These are phyloP conservation scores for Agriotes lineatus DNA, from an alignment of 2,888 invertebrate species.

Conservation along the genomic window DNA sequence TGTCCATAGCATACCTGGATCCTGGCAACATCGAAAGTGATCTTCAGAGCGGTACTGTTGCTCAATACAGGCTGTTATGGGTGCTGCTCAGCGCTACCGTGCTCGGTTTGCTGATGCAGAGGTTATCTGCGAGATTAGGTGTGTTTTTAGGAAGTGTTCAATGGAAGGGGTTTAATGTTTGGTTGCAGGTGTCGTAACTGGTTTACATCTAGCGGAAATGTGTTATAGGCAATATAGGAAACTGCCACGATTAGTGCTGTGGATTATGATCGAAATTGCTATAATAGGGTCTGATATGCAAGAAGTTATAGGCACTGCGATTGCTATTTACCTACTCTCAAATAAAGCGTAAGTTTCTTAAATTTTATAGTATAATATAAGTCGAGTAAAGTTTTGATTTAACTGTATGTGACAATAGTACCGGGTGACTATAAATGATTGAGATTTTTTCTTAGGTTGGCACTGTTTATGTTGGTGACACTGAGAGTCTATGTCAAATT, in stretches of 20 bases:
- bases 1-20: conserved; percentile 94
- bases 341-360: conserved; percentile 76
- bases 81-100: conserved; percentile 85
- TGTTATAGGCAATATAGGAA: conserved; percentile 82
- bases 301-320: conserved; percentile 92
- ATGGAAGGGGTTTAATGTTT: background rate
- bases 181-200: conserved; percentile 82
- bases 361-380: conserved; percentile 2
- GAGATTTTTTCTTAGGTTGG: no score
- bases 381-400: no score
- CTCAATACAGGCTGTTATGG: conserved; percentile 89
- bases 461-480: no score
- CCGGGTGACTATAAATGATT: no score
- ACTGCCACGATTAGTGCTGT: conserved; percentile 80
- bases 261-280: conserved; percentile 93
- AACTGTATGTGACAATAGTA: no score
- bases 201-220: conserved; percentile 86
- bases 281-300: conserved; percentile 95
- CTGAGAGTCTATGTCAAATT: no score
- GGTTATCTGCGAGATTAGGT: conserved; percentile 70
- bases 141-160: no score
- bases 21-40: conserved; percentile 95
- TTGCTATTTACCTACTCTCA: conserved; percentile 86
- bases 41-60: conserved; percentile 84
- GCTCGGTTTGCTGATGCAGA: conserved; percentile 88